A percentile compares a stretch with the other conserved stretches of the same genome.
Conservation (phyloP, 1,140 invertebrate genomes). For the Leguminivora glycinivorella region DNA sequence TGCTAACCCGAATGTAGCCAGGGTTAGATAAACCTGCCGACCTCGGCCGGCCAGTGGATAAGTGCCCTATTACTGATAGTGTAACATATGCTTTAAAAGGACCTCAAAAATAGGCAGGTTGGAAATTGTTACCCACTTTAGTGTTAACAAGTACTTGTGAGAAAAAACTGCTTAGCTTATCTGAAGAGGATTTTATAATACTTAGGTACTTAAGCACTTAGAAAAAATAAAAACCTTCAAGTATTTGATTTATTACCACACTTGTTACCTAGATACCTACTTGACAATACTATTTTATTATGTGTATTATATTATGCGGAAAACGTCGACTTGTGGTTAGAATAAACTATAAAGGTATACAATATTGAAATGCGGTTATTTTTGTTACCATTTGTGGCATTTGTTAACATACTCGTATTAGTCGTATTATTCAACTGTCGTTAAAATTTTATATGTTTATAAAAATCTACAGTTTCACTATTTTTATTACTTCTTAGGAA, state of each 20-base stretch:
- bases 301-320: no score
- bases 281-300: no score
- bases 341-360: no score
- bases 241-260: no score
- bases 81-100: not conserved
- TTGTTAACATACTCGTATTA: no score
- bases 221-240: no score
- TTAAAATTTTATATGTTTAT: not conserved
- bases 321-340: no score
- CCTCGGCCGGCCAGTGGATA: not conserved
- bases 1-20: not conserved
- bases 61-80: constrained; percentile 1
- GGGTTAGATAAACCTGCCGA: not conserved
- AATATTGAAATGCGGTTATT: not conserved
- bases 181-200: not conserved
- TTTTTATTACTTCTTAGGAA: not conserved
- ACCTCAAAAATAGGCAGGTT: not conserved
- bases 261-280: no score
- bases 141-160: not conserved
- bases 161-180: not conserved
- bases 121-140: not conserved
- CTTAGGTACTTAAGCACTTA: no score
- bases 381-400: not conserved
- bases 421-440: not conserved
- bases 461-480: not conserved